Base-by-base conservation (phyloP, 2,113 vertebrate species). In the Cisticola juncidis region DNA sequence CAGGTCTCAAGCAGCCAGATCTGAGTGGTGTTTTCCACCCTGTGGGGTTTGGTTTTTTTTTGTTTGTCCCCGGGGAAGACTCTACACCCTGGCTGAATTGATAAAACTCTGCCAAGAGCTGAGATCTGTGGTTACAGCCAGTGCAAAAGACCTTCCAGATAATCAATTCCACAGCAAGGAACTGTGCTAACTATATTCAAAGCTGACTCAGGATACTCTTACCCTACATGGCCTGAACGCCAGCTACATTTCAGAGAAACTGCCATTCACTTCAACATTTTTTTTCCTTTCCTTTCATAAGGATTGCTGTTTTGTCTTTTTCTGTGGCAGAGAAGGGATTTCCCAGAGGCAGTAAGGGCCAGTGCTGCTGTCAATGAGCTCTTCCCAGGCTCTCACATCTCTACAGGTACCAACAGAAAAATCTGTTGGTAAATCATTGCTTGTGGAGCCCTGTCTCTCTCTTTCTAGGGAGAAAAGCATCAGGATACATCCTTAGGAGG, bases 11-110 rank as follows among this genome's bases (percentile, higher is more conserved):
- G 7, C 14, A 20, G 6, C 58, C 21, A 15, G 9, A 47, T 64
- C 31, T 77, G 29, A 4, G 38, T 47, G 14, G 10, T 40, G 29
- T 64, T 84, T 90, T 29, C 33, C 8, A 62, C 9, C 9, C 9
- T 0, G 0, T 22, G 31, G 17, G 20, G 4, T 48, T 79, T 54
- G 20, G 4, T 48, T 79, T 54, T 54, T 29, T 2, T 2, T 2
- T 9, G 38, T 38, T 38, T 38, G 38, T 0, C 3, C 1, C 1
- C 9, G 20, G 13, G 29, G 33, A 14, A 81, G 19, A 81, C 16
- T 26, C 33, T 54, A 35, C 8, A n/a, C 21, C 22, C 0, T 1
- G 14, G 28, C 23, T 73, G 58, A n/a, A 61, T 40, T 90, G 3
- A 1, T 23, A 25, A 2, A 6, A 8, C 14, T 91, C 77, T 77